phyloP scores from a whole-genome alignment of 1,140 invertebrate species.

The Coptotermes formosanus region DNA sequence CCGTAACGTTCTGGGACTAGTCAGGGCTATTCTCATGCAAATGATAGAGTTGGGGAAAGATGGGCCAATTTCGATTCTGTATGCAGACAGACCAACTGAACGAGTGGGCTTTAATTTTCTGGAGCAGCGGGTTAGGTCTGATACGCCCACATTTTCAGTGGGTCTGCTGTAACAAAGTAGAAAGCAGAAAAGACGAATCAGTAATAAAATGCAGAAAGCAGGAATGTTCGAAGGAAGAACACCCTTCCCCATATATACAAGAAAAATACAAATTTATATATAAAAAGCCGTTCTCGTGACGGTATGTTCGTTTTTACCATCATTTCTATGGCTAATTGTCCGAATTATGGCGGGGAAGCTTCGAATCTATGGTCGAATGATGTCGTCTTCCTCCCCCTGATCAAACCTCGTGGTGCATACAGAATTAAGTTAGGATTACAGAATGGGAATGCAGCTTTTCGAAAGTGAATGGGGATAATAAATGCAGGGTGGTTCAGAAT shows the following conservation, averaged over 20 bases:
- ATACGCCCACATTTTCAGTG: slow-evolving; percentile 3
- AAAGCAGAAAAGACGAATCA: not conserved
- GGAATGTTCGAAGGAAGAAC: not conserved
- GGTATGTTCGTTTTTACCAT: not conserved
- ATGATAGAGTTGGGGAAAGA: not conserved
- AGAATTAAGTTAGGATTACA: not conserved
- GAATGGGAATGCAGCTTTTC: not conserved
- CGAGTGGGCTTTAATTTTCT: slow-evolving; percentile 23
- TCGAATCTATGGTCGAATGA: not conserved
- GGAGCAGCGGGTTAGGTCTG: not conserved
- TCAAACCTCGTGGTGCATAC: not conserved
- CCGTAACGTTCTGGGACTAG: not conserved
- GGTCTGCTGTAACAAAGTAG: not conserved
- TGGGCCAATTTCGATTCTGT: slow-evolving; percentile 2
- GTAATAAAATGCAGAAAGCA: not conserved
- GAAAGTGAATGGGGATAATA: not conserved
- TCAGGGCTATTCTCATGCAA: not conserved
- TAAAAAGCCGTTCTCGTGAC: not conserved
- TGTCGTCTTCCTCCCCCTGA: not conserved
- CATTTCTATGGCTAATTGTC: not conserved
- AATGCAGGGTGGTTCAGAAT: not conserved
- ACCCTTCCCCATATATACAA: not conserved
- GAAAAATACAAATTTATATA: slow-evolving; percentile 14
- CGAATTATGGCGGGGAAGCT: not conserved
- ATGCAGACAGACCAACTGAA: not conserved